Base-by-base conservation (phyloP, 2,113 vertebrate genomes). In the Microcebus murinus region DNA sequence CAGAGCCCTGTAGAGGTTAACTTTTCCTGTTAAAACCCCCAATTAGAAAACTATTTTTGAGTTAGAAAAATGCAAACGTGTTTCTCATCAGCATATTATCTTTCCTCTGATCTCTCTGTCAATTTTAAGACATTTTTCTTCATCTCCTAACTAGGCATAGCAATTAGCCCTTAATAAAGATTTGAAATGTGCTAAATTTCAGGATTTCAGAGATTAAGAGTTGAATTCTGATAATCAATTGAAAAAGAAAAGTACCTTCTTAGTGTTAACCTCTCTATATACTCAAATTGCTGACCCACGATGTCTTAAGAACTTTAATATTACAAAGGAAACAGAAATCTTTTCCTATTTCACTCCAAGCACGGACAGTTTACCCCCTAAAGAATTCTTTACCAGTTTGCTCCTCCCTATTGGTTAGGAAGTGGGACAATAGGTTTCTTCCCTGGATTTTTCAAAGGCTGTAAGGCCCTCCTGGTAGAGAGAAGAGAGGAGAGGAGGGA, bases 41-140 rank as follows among this genome's bases (percentile, higher is more conserved):
- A 73, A 96, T 97, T 94, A 98, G 55, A 82, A 92, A 95, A 94
- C 71, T 97, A 93, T 94, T 96, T 95, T 94, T 97, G 84, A 90
- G 87, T 95, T 97, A 93, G 76, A 31, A 94, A 94, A 96, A 97
- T 93, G 89, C 77, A 95, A 96, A 96, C 63, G 25, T 80, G 61
- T 93, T 96, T 96, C 92, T 90, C 74, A 93, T 92, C 90, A 97
- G 94, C 74, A 90, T 94, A 84, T 97, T 95, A 87, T 93, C 91
- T 94, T 39, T 87, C 45, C 74, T 93, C 87, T 96, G 74, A 97
- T 97, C 68, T 95, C 12, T 82, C 31, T 93, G 82, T 97, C 93
- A 97, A 96, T 94, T 95, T 94, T 90, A 97, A 91, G 94, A 97
- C 90, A 85, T 86, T 85, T 93, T 95, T 81, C 94, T 92, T 96